phyloP scores from a whole-genome alignment of 2,113 vertebrate species.

The Phalacrocorax aristotelis region DNA sequence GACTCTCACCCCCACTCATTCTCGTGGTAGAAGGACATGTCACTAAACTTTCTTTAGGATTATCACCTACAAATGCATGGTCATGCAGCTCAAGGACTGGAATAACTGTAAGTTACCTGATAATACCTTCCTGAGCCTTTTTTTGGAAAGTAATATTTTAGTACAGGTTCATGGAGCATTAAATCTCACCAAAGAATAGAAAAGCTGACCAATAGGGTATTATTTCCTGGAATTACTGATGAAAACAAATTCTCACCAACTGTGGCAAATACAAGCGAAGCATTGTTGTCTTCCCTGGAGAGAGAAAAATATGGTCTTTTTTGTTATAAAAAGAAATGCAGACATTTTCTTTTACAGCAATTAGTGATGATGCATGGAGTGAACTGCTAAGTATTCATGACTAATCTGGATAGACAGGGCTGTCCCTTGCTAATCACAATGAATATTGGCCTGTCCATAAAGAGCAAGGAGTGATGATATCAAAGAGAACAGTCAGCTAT shows the following conservation, averaged over 20 bases:
- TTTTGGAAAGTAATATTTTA: background rate
- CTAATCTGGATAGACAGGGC: constrained; percentile 75
- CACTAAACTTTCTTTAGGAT: background rate
- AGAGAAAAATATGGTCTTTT: background rate
- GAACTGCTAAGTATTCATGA: constrained; percentile 68
- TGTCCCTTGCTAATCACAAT: constrained; percentile 76
- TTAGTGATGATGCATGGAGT: constrained; percentile 58
- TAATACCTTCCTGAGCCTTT: background rate
- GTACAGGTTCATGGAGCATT: background rate
- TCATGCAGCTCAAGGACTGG: background rate
- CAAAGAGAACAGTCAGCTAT: constrained; percentile 78
- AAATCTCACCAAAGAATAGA: background rate
- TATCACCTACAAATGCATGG: background rate
- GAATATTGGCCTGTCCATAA: constrained; percentile 72
- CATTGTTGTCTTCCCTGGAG: constrained; percentile 2
- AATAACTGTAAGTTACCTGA: background rate
- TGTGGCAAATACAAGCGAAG: background rate
- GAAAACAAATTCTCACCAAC: background rate
- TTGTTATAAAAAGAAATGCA: constrained; percentile 22
- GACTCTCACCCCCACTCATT: background rate
- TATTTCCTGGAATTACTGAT: background rate
- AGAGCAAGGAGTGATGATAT: constrained; percentile 73
- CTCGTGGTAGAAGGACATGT: background rate
- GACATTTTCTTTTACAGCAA: constrained; percentile 58
- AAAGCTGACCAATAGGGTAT: background rate